Evolutionary conservation across 2,797 vertebrate genomes (phyloP).

Genomic region (Kryptopterus vitreolus): DNA sequence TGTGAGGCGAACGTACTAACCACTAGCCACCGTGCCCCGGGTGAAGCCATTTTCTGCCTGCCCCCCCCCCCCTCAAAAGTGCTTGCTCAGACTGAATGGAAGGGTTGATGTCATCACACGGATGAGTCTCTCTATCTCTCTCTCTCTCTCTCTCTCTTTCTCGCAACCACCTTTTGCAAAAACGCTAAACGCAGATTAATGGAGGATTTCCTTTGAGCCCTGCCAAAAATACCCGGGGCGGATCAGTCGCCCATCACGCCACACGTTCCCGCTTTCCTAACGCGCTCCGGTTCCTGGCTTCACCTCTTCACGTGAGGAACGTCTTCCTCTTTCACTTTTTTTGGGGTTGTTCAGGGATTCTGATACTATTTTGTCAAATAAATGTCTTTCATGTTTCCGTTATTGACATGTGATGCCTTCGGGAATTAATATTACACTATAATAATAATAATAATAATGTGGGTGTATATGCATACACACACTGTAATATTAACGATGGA

Average conservation of each 20-base stretch:
- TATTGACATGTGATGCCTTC: too few species aligned
- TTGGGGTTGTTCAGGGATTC: background rate
- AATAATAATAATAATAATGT: too few species aligned
- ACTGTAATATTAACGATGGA: too few species aligned
- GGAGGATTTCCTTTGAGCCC: conserved; percentile 51
- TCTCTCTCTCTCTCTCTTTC: background rate
- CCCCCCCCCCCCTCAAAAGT: background rate
- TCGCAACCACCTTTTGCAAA: conserved; percentile 37
- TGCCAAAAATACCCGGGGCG: conserved; percentile 45
- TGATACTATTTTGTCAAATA: too few species aligned
- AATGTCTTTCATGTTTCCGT: background rate
- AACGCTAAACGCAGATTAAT: conserved; percentile 55
- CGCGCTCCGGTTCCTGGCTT: background rate
- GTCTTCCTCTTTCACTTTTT: background rate
- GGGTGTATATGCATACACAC: too few species aligned
- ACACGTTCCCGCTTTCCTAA: conserved; percentile 12
- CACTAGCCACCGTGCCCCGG: too few species aligned
- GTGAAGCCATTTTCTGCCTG: background rate
- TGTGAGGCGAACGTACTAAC: too few species aligned
- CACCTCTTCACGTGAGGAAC: background rate
- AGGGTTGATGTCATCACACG: background rate
- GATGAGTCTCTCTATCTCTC: background rate
- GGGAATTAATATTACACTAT: too few species aligned
- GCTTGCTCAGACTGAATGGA: conserved; percentile 7
- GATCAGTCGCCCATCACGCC: conserved; percentile 34